Conservation (phyloP, 2,888 invertebrate species). For the Trichogramma evanescens region DNA sequence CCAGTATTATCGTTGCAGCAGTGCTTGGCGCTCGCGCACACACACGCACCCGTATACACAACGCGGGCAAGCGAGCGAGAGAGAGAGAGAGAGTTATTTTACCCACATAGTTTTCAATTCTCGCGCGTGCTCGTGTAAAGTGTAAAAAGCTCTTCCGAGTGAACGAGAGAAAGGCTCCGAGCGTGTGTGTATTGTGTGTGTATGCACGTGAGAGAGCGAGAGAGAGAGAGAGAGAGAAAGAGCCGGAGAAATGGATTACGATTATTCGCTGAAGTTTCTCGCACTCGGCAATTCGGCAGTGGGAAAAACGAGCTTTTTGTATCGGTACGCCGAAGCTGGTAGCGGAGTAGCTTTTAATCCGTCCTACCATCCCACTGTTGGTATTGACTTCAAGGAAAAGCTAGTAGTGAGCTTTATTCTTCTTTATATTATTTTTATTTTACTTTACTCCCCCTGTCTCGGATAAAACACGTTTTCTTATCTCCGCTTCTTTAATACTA, state of each 20-base stretch:
- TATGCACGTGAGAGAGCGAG: too few relatives aligned
- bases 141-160: too few relatives aligned
- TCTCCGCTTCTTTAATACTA: too few relatives aligned
- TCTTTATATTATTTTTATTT: background rate
- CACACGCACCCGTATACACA: too few relatives aligned
- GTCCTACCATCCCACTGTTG: constrained; percentile 92
- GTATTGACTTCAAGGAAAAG: constrained; percentile 96
- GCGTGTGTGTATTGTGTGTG: too few relatives aligned
- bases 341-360: constrained; percentile 63
- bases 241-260: constrained; percentile 66
- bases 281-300: constrained; percentile 96
- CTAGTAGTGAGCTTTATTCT: constrained; percentile 64
- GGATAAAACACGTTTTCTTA: background rate
- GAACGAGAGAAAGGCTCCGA: too few relatives aligned
- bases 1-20: too few relatives aligned
- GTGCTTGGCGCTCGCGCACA: too few relatives aligned
- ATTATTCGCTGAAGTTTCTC: constrained; percentile 86
- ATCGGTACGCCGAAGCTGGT: constrained; percentile 85
- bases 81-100: too few relatives aligned
- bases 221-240: background rate
- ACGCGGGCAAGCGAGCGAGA: too few relatives aligned
- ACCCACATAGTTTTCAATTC: too few relatives aligned
- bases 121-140: too few relatives aligned
- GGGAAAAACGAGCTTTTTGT: constrained; percentile 92
- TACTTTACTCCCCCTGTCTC: background rate